A percentile compares a stretch with the other conserved stretches of the same genome.
These are phyloP conservation scores for Limnephilus marmoratus DNA, from an alignment of 2,888 invertebrate species.

Conservation along the genomic window DNA sequence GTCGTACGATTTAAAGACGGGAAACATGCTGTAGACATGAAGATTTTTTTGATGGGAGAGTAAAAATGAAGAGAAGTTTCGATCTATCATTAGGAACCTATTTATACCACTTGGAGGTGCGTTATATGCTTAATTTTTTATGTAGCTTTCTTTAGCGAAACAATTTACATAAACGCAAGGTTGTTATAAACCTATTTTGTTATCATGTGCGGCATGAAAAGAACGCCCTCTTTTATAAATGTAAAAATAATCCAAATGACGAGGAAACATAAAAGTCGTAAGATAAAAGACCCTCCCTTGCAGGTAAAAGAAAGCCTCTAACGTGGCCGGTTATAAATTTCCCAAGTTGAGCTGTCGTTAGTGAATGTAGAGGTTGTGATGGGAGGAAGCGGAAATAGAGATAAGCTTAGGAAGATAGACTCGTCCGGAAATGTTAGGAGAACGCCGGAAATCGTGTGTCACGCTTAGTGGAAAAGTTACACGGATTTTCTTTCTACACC, in stretches of 20 bases:
- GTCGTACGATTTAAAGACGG: not conserved
- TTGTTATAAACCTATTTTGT: not conserved
- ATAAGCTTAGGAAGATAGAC: constrained; percentile 62
- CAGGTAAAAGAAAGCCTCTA: constrained; percentile 3
- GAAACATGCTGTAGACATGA: too few species aligned
- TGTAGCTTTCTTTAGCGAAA: not conserved
- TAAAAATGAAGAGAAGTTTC: not conserved
- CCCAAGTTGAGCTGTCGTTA: constrained; percentile 32
- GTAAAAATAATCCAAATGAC: not conserved
- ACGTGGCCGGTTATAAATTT: not conserved
- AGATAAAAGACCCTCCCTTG: not conserved
- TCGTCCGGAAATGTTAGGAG: constrained; percentile 61
- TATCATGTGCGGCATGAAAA: not conserved
- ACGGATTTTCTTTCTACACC: constrained; percentile 46
- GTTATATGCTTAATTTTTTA: too few species aligned
- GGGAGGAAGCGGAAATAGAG: constrained; percentile 57
- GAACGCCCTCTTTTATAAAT: not conserved
- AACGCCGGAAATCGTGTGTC: constrained; percentile 64
- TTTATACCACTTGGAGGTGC: too few species aligned
- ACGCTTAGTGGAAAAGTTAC: constrained; percentile 50
- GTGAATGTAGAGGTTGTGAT: constrained; percentile 51
- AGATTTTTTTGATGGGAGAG: too few species aligned
- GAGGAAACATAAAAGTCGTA: not conserved
- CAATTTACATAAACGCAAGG: not conserved
- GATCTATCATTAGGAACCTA: too few species aligned